Evolutionary conservation across 2,888 invertebrate genomes (phyloP).

Genomic region (Chrysina gloriosa): DNA sequence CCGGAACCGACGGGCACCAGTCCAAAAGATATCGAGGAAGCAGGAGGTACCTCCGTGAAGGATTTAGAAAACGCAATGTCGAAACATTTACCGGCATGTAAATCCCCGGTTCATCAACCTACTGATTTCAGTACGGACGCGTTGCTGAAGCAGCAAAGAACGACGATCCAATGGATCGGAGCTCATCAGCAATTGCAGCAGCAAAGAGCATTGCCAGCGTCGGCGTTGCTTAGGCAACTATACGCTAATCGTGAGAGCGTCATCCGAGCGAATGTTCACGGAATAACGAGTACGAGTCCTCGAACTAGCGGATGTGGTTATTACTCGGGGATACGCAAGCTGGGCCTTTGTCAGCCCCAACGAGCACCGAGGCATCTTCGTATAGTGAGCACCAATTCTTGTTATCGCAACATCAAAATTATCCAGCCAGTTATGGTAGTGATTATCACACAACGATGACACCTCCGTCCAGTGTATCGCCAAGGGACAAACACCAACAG

Average conservation of each 20-base stretch:
- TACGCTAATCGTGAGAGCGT: conserved; percentile 96
- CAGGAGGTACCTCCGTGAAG: conserved; percentile 77
- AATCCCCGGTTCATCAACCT: conserved; percentile 75
- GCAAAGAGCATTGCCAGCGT: conserved; percentile 80
- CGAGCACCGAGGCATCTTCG: conserved; percentile 82
- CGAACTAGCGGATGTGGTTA: conserved; percentile 61
- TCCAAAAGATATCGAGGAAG: conserved; percentile 66
- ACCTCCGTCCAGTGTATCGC: conserved; percentile 96
- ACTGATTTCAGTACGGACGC: conserved; percentile 92
- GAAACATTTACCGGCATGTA: conserved; percentile 82
- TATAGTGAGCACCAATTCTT: conserved; percentile 71
- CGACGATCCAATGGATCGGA: conserved; percentile 95
- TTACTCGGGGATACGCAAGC: conserved; percentile 71
- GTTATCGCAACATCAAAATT: conserved; percentile 70
- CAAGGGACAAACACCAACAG: conserved; percentile 83
- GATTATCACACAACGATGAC: conserved; percentile 93
- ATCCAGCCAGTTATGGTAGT: conserved; percentile 73
- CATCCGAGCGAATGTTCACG: conserved; percentile 86
- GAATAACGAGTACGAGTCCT: conserved; percentile 66
- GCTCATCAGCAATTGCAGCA: conserved; percentile 75
- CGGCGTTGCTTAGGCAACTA: conserved; percentile 87
- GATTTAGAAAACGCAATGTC: conserved; percentile 97
- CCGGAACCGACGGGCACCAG: conserved; percentile 61
- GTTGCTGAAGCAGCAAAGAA: conserved; percentile 82
- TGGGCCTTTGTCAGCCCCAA: conserved; percentile 88